These are phyloP conservation scores for Paedocypris sp. DNA, from an alignment of 2,113 vertebrate species.

Conservation along the genomic window DNA sequence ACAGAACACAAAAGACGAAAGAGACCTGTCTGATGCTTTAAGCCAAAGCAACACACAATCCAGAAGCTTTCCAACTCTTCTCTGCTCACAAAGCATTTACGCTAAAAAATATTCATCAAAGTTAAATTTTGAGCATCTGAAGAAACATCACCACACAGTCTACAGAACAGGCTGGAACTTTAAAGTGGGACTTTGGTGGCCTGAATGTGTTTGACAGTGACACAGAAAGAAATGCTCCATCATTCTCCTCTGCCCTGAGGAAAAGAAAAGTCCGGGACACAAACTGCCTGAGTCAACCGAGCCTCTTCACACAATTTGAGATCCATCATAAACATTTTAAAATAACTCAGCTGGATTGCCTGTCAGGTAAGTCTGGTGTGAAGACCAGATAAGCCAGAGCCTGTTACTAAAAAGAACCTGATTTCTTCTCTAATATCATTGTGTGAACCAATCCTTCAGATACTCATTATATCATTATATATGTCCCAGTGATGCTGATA, in stretches of 20 bases:
- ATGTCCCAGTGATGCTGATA: too few species aligned
- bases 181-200: background rate
- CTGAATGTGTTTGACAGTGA: background rate
- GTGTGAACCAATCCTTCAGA: slow-evolving; percentile 6
- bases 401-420: background rate
- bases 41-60: too few species aligned
- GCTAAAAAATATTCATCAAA: too few species aligned
- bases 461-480: too few species aligned
- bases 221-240: background rate
- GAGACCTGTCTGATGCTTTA: too few species aligned
- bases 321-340: slow-evolving; percentile 26
- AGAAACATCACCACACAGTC: background rate
- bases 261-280: background rate
- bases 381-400: background rate
- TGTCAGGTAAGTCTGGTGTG: slow-evolving; percentile 2
- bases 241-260: background rate
- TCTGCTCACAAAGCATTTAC: background rate
- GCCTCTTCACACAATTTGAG: slow-evolving; percentile 18
- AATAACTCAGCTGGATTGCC: slow-evolving; percentile 7
- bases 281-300: slow-evolving; percentile 10
- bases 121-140: too few species aligned
- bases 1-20: too few species aligned
- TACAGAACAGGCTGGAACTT: background rate
- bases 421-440: background rate
- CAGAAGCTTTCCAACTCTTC: background rate